phyloP scores from a whole-genome alignment of 2,888 invertebrate genomes.

The Palloptera scutellata region DNA sequence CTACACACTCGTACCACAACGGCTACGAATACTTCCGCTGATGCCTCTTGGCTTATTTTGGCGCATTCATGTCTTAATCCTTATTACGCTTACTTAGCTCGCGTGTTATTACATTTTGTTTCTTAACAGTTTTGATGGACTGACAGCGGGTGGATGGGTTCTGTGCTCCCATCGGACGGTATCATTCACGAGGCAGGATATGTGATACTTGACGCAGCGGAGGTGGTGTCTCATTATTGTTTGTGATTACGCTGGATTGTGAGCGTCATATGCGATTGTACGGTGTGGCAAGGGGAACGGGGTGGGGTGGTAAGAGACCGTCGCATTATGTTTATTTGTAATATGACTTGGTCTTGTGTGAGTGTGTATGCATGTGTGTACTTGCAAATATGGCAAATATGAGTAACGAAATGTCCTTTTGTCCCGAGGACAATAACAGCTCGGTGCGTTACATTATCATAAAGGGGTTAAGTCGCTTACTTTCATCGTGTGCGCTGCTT shows the following conservation, averaged over 20 bases:
- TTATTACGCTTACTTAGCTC: slow-evolving; percentile 55
- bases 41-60: slow-evolving; percentile 7
- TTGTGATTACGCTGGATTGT: slow-evolving; percentile 44
- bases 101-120: slow-evolving; percentile 41
- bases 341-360: neutral
- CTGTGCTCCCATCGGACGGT: slow-evolving; percentile 20
- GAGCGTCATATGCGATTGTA: slow-evolving; percentile 12
- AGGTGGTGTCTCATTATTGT: slow-evolving; percentile 49
- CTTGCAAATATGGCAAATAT: no score
- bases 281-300: slow-evolving; percentile 3
- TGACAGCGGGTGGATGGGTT: slow-evolving; percentile 12
- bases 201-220: slow-evolving; percentile 40
- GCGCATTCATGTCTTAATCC: slow-evolving; percentile 52
- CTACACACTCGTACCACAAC: no score
- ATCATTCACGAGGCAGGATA: slow-evolving; percentile 39
- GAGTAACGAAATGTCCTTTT: slow-evolving; percentile 49
- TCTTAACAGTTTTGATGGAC: slow-evolving; percentile 35
- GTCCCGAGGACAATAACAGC: slow-evolving; percentile 58
- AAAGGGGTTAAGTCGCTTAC: slow-evolving; percentile 60
- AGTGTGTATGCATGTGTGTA: slow-evolving; percentile 7
- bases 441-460: slow-evolving; percentile 57
- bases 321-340: neutral
- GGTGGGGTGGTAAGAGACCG: slow-evolving; percentile 20
- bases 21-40: neutral
- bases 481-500: slow-evolving; percentile 56